Percentiles rank a stretch among this genome's conserved stretches.
phyloP scores from a whole-genome alignment of 2,888 invertebrate genomes.

The Spatulosminthurus flaviceps region DNA sequence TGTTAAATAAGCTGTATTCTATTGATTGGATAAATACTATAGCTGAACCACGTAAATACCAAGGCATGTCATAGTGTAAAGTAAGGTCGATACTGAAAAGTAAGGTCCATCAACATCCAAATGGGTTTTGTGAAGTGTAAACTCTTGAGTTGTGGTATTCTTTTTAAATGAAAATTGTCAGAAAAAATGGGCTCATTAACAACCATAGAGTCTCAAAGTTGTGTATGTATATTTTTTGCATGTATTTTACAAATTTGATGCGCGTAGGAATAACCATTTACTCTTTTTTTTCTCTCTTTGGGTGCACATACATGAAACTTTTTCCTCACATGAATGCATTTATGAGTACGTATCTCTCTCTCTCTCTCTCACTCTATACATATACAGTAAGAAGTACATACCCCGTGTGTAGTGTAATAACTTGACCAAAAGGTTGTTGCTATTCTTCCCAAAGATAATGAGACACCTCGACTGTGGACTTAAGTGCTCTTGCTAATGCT shows the following conservation, averaged over 20 bases:
- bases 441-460: slow-evolving; percentile 18
- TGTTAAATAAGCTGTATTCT: neutral
- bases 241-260: neutral
- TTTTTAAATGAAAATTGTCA: neutral
- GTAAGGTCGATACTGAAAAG: neutral
- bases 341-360: too few relatives aligned
- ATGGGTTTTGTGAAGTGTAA: slow-evolving; percentile 11
- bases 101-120: slow-evolving; percentile 7
- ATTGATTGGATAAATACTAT: slow-evolving; percentile 30
- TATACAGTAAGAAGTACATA: neutral
- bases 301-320: too few relatives aligned
- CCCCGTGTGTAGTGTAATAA: neutral
- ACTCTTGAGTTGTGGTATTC: slow-evolving; percentile 10
- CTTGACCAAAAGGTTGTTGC: neutral
- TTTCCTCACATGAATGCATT: too few relatives aligned
- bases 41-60: neutral
- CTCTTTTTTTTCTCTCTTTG: too few relatives aligned
- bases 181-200: slow-evolving; percentile 13
- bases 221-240: neutral
- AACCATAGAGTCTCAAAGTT: neutral
- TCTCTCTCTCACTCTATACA: too few relatives aligned
- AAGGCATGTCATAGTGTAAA: too few relatives aligned
- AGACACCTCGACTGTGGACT: slow-evolving; percentile 12
- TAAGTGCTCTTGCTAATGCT: slow-evolving; percentile 14
- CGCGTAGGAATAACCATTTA: too few relatives aligned